Evolutionary conservation across 1,140 invertebrate genomes (phyloP), one percentile per base, ranked within the genome.

Genomic region (Samia ricini): DNA sequence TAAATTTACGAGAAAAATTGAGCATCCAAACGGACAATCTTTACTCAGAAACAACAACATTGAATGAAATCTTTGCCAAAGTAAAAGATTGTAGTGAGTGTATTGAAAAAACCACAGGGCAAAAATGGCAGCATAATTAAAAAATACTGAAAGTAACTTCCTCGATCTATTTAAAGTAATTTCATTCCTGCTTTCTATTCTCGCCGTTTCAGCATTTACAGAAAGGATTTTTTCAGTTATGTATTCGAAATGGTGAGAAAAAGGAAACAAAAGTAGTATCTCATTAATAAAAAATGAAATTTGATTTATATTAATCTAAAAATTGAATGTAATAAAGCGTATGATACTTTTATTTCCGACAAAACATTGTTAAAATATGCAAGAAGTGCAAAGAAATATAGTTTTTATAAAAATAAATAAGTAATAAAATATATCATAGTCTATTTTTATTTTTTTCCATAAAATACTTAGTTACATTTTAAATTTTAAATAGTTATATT

Each of bases 61-160:
- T 3, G 26, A 26, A 26, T 26, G 26, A 26, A 26, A 26, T 26
- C 26, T 49, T 49, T 49, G 48, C 15, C 5, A 49, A 49, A 49
- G 15, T 49, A 49, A 49, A 49, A 20, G 6, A 49, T 20, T 54
- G 20, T 4, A 54, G 51, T 2, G 51, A 21, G 18, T 54, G 18
- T 54, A 54, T 15, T 54, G 18, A 54, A 20, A 4, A 20, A 54
- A 20, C 51, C 12, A 23, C 19, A 54, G 19, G 22, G 18, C 51
- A 54, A 54, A 54, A 54, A 54, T 54, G 51, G 51, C 51, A 54
- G 51, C 21, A 54, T 54, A 54, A 20, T 54, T 54, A 54, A 54
- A 54, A 54, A 54, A 54, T 54, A 54, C 51, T 54, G 21, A 54
- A 54, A 22, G 21, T 54, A 54, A 54, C 51, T 20, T 22, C n/a